These are phyloP conservation scores for Chloromyia formosa DNA, from an alignment of 2,888 invertebrate species.

Conservation along the genomic window DNA sequence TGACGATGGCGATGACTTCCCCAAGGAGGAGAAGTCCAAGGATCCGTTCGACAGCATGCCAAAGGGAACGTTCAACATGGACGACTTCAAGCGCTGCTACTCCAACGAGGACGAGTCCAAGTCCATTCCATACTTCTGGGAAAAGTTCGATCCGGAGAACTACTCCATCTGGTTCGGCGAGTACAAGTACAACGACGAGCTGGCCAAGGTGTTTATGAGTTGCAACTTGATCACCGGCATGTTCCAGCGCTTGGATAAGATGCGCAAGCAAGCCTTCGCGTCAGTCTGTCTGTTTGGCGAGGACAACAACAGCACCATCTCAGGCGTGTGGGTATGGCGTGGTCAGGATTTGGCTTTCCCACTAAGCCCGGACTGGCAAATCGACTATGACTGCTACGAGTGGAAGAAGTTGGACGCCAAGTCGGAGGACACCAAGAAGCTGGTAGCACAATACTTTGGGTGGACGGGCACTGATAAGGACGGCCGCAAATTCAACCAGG, in stretches of 20 bases:
- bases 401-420: conserved; percentile 93
- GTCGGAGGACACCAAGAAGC: conserved; percentile 81
- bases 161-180: conserved; percentile 98
- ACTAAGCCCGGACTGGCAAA: conserved; percentile 91
- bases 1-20: conserved; percentile 72
- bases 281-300: conserved; percentile 93
- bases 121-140: conserved; percentile 98
- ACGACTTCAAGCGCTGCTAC: conserved; percentile 96
- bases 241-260: conserved; percentile 97
- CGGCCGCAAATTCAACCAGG: conserved; percentile 96
- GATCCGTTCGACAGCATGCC: conserved; percentile 93
- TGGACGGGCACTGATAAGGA: conserved; percentile 88
- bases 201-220: conserved; percentile 95
- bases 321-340: conserved; percentile 98
- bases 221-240: conserved; percentile 97
- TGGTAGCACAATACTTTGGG: conserved; percentile 89
- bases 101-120: conserved; percentile 94
- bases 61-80: conserved; percentile 92
- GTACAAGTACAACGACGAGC: conserved; percentile 95
- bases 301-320: conserved; percentile 91
- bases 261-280: conserved; percentile 96
- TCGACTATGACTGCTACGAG: conserved; percentile 95
- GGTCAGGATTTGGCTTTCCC: conserved; percentile 93
- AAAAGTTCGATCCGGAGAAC: conserved; percentile 94
- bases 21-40: conserved; percentile 82